Evolutionary conservation across 1,140 invertebrate species (phyloP).

Genomic region (Sycobia sp.): DNA sequence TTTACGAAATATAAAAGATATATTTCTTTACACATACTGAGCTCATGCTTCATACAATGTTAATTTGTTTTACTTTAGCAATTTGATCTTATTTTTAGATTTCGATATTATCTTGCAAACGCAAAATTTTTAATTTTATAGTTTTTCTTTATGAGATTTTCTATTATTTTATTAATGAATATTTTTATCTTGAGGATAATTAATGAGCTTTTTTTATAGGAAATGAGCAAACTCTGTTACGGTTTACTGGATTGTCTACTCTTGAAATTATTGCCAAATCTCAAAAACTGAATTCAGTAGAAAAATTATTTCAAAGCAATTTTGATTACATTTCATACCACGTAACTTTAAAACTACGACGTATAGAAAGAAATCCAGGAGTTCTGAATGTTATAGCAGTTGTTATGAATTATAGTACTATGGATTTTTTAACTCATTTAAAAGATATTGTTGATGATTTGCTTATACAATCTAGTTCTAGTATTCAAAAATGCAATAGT

Average conservation of each 20-base stretch:
- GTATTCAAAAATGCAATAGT: constrained; percentile 63
- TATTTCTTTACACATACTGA: not conserved
- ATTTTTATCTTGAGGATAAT: too few relatives aligned
- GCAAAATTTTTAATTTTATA: too few relatives aligned
- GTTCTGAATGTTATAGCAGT: constrained; percentile 67
- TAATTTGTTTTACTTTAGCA: too few relatives aligned
- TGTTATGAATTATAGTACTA: constrained; percentile 69
- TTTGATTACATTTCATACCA: constrained; percentile 73
- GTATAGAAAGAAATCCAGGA: constrained; percentile 60
- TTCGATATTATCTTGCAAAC: too few relatives aligned
- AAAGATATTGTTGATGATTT: constrained; percentile 70
- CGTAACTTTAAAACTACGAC: constrained; percentile 67
- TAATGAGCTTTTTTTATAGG: constrained; percentile 62
- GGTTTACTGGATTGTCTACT: constrained; percentile 63
- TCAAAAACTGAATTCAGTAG: constrained; percentile 58
- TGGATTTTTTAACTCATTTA: constrained; percentile 66
- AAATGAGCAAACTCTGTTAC: constrained; percentile 63
- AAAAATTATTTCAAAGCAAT: constrained; percentile 65
- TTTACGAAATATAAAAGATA: too few relatives aligned
- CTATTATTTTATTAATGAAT: constrained; percentile 10
- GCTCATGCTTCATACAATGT: too few relatives aligned
- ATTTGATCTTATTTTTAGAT: too few relatives aligned
- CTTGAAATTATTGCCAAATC: constrained; percentile 62
- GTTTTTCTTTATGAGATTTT: too few relatives aligned
- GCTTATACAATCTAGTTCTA: constrained; percentile 65